Evolutionary conservation across 2,888 invertebrate species (phyloP), one percentile per base, ranked within the genome.

Genomic region (Oxyscelio sp.): DNA sequence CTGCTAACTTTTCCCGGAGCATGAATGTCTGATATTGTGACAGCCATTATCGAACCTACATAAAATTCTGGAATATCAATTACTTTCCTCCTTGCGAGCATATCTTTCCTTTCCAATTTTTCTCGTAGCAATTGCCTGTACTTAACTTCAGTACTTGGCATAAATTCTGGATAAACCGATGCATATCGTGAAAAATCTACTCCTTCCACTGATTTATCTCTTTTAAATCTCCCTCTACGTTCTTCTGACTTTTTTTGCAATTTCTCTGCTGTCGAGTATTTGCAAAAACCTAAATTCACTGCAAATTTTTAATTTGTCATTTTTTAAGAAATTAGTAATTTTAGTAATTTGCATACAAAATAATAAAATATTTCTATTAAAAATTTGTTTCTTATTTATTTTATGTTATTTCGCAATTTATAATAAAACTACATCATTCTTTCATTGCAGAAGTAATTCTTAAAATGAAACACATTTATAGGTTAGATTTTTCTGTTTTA

Each of bases 11-110:
- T 99, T 56, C 97, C 97, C 27, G 97, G 96, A 2, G 98, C 96
- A 95, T 98, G 97, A 4, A 95, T 96, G 94, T 99, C 99, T 0
- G 98, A 96, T 85, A 97, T 96, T 1, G 97, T 97, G 0, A 99
- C 98, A 34, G 98, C 97, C 92, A 99, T 89, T 80, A 99, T 96
- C 27, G 98, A 97, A 13, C 99, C 99, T 90, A 99, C 99, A 95
- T 99, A 99, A 95, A 99, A 99, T 94, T 99, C 99, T 0, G 99
- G 99, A 86, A 99, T 97, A 92, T 98, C 97, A 85, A 99, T 95
- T 83, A 97, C 95, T 63, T 94, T 95, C 88, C 99, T 95, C 77
- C 99, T 95, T 78, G 96, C 96, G 31, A 99, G 92, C 99, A 99
- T 99, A 93, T 99, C 99, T 83, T 95, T 94, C 80, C 99, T 95